phyloP scores from a whole-genome alignment of 2,113 vertebrate species.

The Calyptomena viridis region DNA sequence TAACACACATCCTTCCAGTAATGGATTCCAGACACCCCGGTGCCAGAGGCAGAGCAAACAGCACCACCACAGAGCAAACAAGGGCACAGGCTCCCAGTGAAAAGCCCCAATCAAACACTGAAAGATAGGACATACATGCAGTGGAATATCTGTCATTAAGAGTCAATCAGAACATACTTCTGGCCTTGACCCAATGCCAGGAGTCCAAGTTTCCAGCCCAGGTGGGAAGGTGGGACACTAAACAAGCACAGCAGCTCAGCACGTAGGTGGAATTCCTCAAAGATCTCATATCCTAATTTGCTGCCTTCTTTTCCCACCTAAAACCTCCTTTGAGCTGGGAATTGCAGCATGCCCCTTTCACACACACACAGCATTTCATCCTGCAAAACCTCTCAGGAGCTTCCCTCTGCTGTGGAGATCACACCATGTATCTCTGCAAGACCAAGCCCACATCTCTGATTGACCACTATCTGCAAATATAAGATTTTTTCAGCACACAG shows the following conservation, averaged over 20 bases:
- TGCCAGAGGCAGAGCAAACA: conserved; percentile 62
- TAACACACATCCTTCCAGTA: conserved; percentile 24
- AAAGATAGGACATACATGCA: neutral
- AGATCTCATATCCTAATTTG: neutral
- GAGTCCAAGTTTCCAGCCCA: neutral
- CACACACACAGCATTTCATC: neutral
- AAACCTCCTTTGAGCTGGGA: neutral
- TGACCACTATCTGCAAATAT: neutral
- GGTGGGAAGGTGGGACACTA: neutral
- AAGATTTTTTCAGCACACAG: neutral
- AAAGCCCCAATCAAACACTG: conserved; percentile 41
- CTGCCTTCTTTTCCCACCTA: neutral
- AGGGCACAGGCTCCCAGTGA: neutral
- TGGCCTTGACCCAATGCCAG: neutral
- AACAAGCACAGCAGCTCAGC: neutral
- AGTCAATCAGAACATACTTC: neutral
- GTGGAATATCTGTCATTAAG: neutral
- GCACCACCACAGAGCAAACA: conserved; percentile 44
- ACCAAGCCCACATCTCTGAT: neutral
- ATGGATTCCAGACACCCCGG: neutral
- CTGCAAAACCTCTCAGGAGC: neutral
- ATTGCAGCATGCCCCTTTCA: neutral
- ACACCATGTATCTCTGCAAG: neutral
- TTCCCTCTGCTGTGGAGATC: neutral
- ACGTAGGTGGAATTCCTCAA: neutral